Conservation (phyloP, 2,888 invertebrate genomes). For the Callyntrura guangdongensis region DNA sequence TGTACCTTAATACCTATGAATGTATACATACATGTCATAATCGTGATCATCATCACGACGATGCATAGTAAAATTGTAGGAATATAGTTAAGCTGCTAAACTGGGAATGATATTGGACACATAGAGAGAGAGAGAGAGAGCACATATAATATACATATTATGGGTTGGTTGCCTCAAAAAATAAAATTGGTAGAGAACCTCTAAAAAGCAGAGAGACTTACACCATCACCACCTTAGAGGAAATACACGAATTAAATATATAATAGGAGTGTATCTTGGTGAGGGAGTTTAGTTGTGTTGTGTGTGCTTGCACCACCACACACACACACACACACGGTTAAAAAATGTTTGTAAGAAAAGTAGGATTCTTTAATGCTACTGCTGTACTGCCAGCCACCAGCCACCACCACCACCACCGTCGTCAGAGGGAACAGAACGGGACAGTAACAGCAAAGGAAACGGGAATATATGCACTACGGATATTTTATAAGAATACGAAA, state of each 20-base stretch:
- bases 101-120: no score
- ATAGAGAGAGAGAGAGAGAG: background rate
- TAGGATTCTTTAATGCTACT: background rate
- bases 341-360: constrained; percentile 17
- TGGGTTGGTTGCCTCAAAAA: constrained; percentile 10
- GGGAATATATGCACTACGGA: constrained; percentile 28
- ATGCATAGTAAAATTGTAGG: constrained; percentile 24
- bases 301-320: constrained; percentile 15
- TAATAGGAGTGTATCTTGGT: constrained; percentile 19
- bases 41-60: constrained; percentile 9
- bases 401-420: background rate
- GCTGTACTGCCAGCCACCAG: background rate
- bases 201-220: background rate
- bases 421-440: background rate
- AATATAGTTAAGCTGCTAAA: background rate
- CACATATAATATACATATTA: constrained; percentile 1
- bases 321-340: no score
- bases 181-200: background rate
- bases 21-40: no score
- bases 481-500: constrained; percentile 46
- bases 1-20: background rate
- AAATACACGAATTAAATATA: constrained; percentile 49
- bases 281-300: background rate
- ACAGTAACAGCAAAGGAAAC: constrained; percentile 22
- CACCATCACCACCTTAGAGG: background rate